Base-by-base conservation (phyloP, 2,113 vertebrate species). In the Zosterops borbonicus region DNA sequence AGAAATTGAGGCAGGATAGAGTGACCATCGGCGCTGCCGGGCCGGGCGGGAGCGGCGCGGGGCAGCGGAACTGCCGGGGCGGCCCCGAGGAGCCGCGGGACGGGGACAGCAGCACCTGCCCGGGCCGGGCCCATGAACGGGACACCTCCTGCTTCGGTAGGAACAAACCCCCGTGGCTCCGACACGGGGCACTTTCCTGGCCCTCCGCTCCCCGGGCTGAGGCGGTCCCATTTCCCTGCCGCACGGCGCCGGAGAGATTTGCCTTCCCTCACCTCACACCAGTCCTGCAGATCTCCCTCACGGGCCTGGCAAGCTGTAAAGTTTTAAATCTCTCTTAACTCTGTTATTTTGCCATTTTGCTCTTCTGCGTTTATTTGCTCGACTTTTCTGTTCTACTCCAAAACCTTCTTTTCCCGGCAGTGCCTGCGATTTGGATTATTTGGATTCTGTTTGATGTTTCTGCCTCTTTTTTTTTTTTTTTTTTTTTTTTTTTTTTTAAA, bases 231-330 rank as follows among this genome's bases (percentile, higher is more conserved):
- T 28, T 49, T 60, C 39, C 22, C 47, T 18, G 41, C 58, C 15
- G 11, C 47, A 11, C 33, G 17, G 53, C 12, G 25, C 46, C 2
- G n/a, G 2, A 9, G 31, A 25, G 22, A 9, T 25, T 41, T 25
- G 37, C n/a, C 53, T 35, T 18, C 16, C 63, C 7, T 55, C 12
- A 4, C 3, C 35, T 71, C 53, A 0, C 11, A 1, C 3, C 20
- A 3, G 2, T 23, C 16, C 39, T 6, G 63, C 63, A 25, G 31
- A 65, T 16, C 52, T 73, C 15, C 44, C 60, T 27, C 33, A 0
- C 15, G 9, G 35, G 0, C 44, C 62, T 27, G 63, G n/a, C 55
- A 60, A 78, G 47, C 28, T 11, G 62, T 1, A 7, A 83, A 39
- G 24, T 25, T 70, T 74, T 22, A 20, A 52, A 76, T 21, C n/a